Evolutionary conservation across 2,888 invertebrate species (phyloP), one percentile per base, ranked within the genome.

Genomic region (Lobophora halterata): DNA sequence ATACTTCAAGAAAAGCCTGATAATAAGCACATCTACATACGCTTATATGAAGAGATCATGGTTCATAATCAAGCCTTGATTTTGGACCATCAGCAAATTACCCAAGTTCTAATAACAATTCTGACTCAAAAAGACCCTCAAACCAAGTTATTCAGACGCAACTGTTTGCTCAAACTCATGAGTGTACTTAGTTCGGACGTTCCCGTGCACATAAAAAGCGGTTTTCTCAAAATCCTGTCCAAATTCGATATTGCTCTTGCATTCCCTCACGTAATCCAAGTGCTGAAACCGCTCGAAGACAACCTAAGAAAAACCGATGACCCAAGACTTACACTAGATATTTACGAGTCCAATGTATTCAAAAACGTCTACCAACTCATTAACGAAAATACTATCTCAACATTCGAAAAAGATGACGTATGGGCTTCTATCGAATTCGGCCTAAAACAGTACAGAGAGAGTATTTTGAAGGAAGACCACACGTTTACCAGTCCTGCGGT

Each of bases 11-110:
- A 68, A 28, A 62, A 68, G 14, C 61, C 71, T 1, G 68, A 78
- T 33, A 68, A 79, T 14, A 76, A 76, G 1, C 52, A 78, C 1
- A 64, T 80, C 5, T 88, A 89, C 46, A 65, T 79, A 9, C 64
- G 85, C 2, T 52, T 91, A 3, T 49, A 90, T 10, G 68, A 79
- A 36, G 82, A 89, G 55, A 46, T 92, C 1, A 39, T 73, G n/a
- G 49, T 61, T 2, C 87, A 89, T 23, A 78, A 77, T 42, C 77
- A 89, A 34, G 94, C 94, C 63, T 79, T 95, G 20, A 49, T 88
- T 13, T 67, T 93, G 45, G 94, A 95, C 57, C 74, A 89, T 18
- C 90, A 93, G 46, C 94, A 94, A 62, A 71, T 93, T 8, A 80
- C 90, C 0, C 74, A 93, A 19, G 79, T 91, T 9, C 62, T 94